Evolutionary conservation across 2,797 vertebrate genomes (phyloP).

Genomic region (Xenops minutus): DNA sequence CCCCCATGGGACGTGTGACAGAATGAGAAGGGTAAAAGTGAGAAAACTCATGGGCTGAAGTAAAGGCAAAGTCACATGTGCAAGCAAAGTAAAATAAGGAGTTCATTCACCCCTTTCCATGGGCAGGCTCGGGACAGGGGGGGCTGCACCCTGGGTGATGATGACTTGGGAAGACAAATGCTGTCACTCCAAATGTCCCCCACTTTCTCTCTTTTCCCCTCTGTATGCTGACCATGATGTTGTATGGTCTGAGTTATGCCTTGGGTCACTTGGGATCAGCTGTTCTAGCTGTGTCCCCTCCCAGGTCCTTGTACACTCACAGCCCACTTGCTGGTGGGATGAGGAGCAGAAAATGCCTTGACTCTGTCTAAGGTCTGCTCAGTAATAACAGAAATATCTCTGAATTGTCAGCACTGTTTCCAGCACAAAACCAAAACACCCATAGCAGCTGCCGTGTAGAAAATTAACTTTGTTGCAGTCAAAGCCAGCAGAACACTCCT

Average conservation of each 20-base stretch:
- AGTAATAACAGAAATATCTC: neutral
- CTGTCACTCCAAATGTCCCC: accelerated
- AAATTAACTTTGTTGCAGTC: neutral
- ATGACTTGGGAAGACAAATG: accelerated
- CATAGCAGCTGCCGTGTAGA: neutral
- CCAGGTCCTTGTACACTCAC: neutral
- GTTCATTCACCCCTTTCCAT: neutral
- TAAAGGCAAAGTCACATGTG: accelerated
- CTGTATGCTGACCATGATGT: accelerated
- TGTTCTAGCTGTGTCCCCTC: neutral
- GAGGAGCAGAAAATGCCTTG: neutral
- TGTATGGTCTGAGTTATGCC: accelerated
- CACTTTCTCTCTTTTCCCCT: too few relatives aligned
- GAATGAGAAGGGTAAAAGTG: too few relatives aligned
- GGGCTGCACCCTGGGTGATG: accelerated
- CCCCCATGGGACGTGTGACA: accelerated
- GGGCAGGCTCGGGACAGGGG: neutral
- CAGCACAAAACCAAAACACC: neutral
- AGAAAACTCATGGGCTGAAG: neutral
- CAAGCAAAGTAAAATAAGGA: neutral
- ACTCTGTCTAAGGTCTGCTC: neutral
- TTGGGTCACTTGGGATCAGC: neutral
- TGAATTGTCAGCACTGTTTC: accelerated
- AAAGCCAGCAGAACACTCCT: neutral
- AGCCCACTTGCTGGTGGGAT: neutral